These are phyloP conservation scores for Pipa parva DNA, from an alignment of 2,113 vertebrate species.

Conservation along the genomic window DNA sequence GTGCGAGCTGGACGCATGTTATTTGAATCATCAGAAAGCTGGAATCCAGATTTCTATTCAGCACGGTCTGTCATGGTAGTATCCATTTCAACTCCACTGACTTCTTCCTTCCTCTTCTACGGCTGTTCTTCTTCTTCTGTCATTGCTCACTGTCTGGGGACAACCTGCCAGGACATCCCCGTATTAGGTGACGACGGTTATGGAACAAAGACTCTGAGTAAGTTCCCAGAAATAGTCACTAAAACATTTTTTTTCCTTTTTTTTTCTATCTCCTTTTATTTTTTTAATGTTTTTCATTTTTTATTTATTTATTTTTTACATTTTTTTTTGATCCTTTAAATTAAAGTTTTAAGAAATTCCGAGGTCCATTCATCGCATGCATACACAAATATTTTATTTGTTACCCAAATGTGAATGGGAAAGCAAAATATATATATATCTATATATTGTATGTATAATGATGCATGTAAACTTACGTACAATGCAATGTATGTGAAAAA, in stretches of 20 bases:
- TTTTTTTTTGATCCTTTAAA: slow-evolving; percentile 33
- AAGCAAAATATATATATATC: slow-evolving; percentile 21
- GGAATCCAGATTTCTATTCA: slow-evolving; percentile 69
- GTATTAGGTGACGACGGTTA: slow-evolving; percentile 99
- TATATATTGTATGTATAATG: slow-evolving; percentile 52
- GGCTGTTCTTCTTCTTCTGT: slow-evolving; percentile 81
- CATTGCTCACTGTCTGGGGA: slow-evolving; percentile 83
- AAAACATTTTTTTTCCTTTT: slow-evolving; percentile 59
- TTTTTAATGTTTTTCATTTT: slow-evolving; percentile 32
- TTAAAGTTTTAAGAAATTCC: slow-evolving; percentile 66
- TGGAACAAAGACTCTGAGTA: slow-evolving; percentile 98
- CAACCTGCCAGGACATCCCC: slow-evolving; percentile 92
- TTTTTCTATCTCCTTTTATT: slow-evolving; percentile 13
- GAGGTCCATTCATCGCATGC: slow-evolving; percentile 73
- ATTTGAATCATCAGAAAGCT: too few species aligned
- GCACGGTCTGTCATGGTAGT: slow-evolving; percentile 74
- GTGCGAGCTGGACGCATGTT: too few species aligned
- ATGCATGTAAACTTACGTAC: slow-evolving; percentile 71
- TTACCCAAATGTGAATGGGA: slow-evolving; percentile 73
- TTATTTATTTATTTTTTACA: slow-evolving; percentile 58
- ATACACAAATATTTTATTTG: slow-evolving; percentile 71
- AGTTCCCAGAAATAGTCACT: slow-evolving; percentile 90
- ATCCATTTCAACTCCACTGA: slow-evolving; percentile 75
- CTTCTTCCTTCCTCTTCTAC: slow-evolving; percentile 84
- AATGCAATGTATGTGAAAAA: slow-evolving; percentile 54